A percentile compares a stretch with the other conserved stretches of the same genome.
Conservation (phyloP, 2,888 invertebrate genomes). For the Macaria notata region DNA sequence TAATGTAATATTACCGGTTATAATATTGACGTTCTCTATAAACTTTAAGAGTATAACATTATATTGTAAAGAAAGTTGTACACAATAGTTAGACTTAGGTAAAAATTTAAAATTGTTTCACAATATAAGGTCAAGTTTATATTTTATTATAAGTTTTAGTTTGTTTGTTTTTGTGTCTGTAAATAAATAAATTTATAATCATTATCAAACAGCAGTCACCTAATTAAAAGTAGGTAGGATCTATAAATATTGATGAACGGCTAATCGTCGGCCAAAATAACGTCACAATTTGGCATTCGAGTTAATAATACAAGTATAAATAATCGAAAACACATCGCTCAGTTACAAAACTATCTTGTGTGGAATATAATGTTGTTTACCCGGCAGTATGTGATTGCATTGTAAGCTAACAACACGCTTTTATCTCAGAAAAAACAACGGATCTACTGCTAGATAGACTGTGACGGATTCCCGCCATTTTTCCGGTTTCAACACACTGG, state of each 20-base stretch:
- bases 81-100: no score
- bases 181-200: no score
- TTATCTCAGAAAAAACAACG: constrained; percentile 16
- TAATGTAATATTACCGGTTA: no score
- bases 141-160: no score
- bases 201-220: no score
- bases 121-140: no score
- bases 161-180: no score
- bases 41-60: no score
- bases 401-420: constrained; percentile 28
- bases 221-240: no score
- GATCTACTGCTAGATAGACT: constrained; percentile 17
- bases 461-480: constrained; percentile 20
- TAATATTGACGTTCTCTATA: no score
- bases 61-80: no score
- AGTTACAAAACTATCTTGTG: constrained; percentile 12
- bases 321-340: background rate
- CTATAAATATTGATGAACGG: constrained; percentile 3
- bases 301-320: background rate
- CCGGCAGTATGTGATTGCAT: constrained; percentile 27
- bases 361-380: constrained; percentile 29
- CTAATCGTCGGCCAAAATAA: constrained; percentile 15
- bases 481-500: constrained; percentile 17
- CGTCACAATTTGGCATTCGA: constrained; percentile 19
- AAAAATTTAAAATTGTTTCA: no score